phyloP scores from a whole-genome alignment of 2,888 invertebrate species.

The Prenolepis imparis region DNA sequence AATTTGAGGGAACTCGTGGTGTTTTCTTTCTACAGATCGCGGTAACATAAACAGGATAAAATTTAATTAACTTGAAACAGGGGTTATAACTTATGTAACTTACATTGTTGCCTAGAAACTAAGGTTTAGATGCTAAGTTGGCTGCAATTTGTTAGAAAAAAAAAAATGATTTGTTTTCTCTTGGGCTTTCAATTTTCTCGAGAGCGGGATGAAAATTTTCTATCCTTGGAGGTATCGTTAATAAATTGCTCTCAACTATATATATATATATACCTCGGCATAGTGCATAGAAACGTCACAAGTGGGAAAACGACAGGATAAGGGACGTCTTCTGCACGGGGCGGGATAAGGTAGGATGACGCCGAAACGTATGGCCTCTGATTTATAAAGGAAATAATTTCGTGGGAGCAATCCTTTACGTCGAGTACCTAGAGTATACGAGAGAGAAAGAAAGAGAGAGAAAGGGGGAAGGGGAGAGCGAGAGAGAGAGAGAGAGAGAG shows the following conservation, averaged over 20 bases:
- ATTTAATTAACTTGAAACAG: constrained; percentile 12
- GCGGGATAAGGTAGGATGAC: constrained; percentile 72
- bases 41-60: no score
- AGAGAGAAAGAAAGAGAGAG: constrained; percentile 24
- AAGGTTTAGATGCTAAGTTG: not conserved
- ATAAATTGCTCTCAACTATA: constrained; percentile 72
- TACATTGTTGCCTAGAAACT: not conserved
- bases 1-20: not conserved
- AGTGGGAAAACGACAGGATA: constrained; percentile 35
- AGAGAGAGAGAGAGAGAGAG: constrained; percentile 15
- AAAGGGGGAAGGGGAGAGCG: no score
- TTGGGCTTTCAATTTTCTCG: constrained; percentile 13
- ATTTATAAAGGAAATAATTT: constrained; percentile 85
- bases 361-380: constrained; percentile 83
- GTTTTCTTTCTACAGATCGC: not conserved
- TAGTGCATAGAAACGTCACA: constrained; percentile 64
- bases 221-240: constrained; percentile 71
- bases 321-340: constrained; percentile 58
- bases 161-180: not conserved
- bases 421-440: constrained; percentile 63
- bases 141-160: not conserved
- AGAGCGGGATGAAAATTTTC: constrained; percentile 62
- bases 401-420: constrained; percentile 81
- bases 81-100: not conserved
- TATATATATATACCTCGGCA: no score